phyloP scores from a whole-genome alignment of 2,113 vertebrate genomes.

The Pogonocichla stellata region DNA sequence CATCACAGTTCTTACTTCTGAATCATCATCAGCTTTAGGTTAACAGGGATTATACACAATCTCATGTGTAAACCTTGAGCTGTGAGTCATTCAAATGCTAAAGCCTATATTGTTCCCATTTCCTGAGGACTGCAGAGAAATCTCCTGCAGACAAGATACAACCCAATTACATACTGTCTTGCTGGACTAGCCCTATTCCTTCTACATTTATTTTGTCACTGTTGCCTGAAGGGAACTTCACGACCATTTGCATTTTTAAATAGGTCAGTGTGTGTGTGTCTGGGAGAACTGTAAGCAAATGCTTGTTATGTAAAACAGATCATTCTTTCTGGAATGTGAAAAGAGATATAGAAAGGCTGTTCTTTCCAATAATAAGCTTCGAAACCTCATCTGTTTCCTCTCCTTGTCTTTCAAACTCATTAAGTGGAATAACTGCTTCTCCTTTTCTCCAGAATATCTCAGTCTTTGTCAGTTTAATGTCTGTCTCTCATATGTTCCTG shows the following conservation, averaged over 20 bases:
- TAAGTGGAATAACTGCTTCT: not conserved
- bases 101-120: not conserved
- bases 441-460: not conserved
- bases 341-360: not conserved
- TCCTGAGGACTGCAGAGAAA: not conserved
- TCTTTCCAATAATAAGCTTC: constrained; percentile 3
- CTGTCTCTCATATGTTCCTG: not conserved
- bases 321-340: not conserved
- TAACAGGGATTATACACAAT: constrained; percentile 7
- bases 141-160: not conserved
- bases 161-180: not conserved
- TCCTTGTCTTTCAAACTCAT: constrained; percentile 24
- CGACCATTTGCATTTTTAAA: constrained; percentile 44
- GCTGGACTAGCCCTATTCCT: constrained; percentile 35
- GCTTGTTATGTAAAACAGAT: not conserved
- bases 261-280: not conserved
- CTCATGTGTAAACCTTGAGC: constrained; percentile 5
- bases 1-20: not conserved
- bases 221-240: not conserved
- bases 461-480: not conserved
- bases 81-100: not conserved
- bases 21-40: constrained; percentile 3
- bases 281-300: not conserved
- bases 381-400: constrained; percentile 9
- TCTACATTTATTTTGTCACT: constrained; percentile 28